Evolutionary conservation across 2,888 invertebrate genomes (phyloP).

Genomic region (Minunthozetes semirufus): DNA sequence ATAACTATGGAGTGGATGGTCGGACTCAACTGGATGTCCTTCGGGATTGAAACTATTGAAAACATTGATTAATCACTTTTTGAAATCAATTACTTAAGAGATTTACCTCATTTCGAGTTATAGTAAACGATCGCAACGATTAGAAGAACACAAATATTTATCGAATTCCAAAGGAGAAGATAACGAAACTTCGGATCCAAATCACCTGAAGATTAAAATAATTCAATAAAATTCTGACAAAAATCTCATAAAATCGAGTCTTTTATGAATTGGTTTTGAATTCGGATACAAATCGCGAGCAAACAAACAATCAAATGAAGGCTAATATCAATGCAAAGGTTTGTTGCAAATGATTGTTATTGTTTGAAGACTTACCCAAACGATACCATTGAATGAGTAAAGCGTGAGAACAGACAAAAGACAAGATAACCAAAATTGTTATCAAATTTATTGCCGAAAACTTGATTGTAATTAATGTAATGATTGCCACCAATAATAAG

Average conservation of each 20-base stretch:
- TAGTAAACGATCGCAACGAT: constrained; percentile 14
- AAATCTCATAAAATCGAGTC: no score
- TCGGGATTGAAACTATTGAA: neutral
- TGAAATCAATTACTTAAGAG: no score
- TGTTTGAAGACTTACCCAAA: constrained; percentile 20
- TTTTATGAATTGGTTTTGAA: no score
- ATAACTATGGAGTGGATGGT: constrained; percentile 6
- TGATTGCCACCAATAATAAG: constrained; percentile 20
- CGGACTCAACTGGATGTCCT: neutral
- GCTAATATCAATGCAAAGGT: neutral
- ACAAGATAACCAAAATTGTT: constrained; percentile 20
- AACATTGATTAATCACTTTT: neutral
- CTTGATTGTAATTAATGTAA: constrained; percentile 27
- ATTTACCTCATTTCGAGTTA: neutral
- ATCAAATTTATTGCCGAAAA: constrained; percentile 28
- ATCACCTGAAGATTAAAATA: constrained; percentile 9
- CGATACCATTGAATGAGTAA: constrained; percentile 31
- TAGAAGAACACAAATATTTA: constrained; percentile 9
- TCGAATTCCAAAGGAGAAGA: constrained; percentile 22
- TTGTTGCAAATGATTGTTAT: no score
- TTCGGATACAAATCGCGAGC: no score
- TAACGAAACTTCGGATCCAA: constrained; percentile 26
- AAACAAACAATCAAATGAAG: no score
- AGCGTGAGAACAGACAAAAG: constrained; percentile 21
- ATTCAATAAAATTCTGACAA: neutral